Evolutionary conservation across 1,140 invertebrate species (phyloP).

Genomic region (Chlorops oryzae): DNA sequence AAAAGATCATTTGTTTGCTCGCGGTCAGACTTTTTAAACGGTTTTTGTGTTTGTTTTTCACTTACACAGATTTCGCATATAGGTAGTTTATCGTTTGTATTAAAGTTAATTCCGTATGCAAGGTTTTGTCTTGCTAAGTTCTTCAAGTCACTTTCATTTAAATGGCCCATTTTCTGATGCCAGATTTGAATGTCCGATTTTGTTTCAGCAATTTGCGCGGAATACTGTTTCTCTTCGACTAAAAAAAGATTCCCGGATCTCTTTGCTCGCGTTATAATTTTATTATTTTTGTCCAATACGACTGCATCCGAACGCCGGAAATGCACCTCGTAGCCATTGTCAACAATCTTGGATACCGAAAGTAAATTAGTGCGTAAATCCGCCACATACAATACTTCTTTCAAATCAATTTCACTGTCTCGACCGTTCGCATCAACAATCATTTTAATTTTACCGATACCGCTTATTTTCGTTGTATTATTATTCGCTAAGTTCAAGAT

Average conservation of each 20-base stretch:
- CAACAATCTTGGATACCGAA: conserved; percentile 6
- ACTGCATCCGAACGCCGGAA: conserved; percentile 3
- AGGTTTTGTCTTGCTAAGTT: not conserved
- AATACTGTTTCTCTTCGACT: not conserved
- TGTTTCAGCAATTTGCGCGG: not conserved
- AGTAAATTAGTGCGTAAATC: conserved; percentile 11
- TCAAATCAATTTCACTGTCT: not conserved
- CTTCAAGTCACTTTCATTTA: conserved; percentile 9
- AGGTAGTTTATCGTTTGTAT: not conserved
- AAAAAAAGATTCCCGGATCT: conserved; percentile 6
- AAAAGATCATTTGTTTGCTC: not conserved
- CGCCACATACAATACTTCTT: conserved; percentile 8
- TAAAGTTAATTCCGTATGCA: conserved; percentile 6
- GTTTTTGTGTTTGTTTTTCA: not conserved
- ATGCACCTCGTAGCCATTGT: conserved; percentile 6
- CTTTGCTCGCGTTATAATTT: not conserved
- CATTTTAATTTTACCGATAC: conserved; percentile 5
- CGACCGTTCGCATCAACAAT: not conserved
- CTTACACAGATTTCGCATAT: not conserved
- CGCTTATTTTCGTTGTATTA: not conserved
- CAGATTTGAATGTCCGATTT: not conserved
- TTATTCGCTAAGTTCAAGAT: not conserved
- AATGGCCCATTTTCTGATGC: conserved; percentile 8
- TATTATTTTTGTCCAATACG: not conserved
- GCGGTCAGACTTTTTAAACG: not conserved